Evolutionary conservation across 2,113 vertebrate genomes (phyloP).

Genomic region (Mionectes macconnelli): DNA sequence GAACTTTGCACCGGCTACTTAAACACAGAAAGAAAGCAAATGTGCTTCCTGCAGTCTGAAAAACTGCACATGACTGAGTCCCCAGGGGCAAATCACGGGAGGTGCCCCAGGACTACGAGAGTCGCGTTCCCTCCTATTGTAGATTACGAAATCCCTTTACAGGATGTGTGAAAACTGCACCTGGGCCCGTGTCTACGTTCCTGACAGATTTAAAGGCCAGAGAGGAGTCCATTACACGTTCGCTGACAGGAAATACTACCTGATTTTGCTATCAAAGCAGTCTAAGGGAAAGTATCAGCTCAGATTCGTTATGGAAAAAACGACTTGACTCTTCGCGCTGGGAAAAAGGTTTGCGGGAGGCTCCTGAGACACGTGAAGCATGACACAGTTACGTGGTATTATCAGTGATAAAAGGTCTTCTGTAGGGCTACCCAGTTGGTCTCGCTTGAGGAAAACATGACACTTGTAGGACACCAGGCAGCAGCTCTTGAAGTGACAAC

Average conservation of each 20-base stretch:
- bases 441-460: background rate
- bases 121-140: background rate
- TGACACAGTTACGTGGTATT: background rate
- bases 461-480: background rate
- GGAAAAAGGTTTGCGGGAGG: background rate
- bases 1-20: constrained; percentile 47
- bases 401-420: background rate
- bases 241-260: constrained; percentile 47
- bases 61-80: constrained; percentile 14
- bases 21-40: constrained; percentile 41
- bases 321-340: background rate
- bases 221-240: constrained; percentile 40
- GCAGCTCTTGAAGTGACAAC: background rate
- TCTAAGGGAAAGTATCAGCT: background rate
- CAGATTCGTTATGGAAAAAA: background rate
- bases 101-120: constrained; percentile 43
- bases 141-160: constrained; percentile 63
- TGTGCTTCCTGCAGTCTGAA: constrained; percentile 55
- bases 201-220: constrained; percentile 69
- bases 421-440: background rate
- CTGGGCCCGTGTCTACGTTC: constrained; percentile 39
- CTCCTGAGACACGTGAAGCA: background rate
- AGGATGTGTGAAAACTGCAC: constrained; percentile 65
- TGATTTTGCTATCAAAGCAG: constrained; percentile 45
- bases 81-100: constrained; percentile 41